These are phyloP conservation scores for Phragmatobia fuliginosa DNA, from an alignment of 2,888 invertebrate genomes.

Conservation along the genomic window DNA sequence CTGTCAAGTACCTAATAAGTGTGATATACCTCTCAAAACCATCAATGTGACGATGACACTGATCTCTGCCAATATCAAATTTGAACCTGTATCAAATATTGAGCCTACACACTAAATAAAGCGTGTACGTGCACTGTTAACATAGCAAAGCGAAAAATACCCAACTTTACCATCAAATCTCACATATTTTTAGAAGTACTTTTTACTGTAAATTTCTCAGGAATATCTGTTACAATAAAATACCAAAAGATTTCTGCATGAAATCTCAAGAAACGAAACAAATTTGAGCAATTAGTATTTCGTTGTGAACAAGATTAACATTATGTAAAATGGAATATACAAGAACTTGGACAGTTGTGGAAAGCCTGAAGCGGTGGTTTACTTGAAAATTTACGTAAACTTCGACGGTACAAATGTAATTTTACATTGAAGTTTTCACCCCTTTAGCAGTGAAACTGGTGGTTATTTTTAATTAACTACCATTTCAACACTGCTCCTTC, in stretches of 20 bases:
- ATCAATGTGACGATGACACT: neutral
- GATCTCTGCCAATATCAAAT: neutral
- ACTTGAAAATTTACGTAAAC: slow-evolving; percentile 27
- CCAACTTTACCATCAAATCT: neutral
- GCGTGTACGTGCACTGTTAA: neutral
- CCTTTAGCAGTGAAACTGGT: slow-evolving; percentile 16
- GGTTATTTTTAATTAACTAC: slow-evolving; percentile 5
- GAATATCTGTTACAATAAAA: neutral
- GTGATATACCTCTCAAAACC: neutral
- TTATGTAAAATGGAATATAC: slow-evolving; percentile 24
- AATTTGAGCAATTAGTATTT: slow-evolving; percentile 1
- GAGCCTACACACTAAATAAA: neutral
- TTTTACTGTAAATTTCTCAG: neutral
- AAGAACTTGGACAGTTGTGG: slow-evolving; percentile 27
- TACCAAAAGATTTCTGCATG: neutral
- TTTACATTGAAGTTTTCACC: slow-evolving; percentile 36
- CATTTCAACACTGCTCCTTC: neutral
- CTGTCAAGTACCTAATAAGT: neutral
- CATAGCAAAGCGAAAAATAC: neutral
- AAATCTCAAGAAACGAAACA: neutral
- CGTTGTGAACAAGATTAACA: slow-evolving; percentile 16
- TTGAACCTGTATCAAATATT: neutral
- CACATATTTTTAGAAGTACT: neutral
- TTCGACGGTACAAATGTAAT: slow-evolving; percentile 34
- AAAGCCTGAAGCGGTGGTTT: slow-evolving; percentile 31